Base-by-base conservation (phyloP, 92 coral and sea anemone species). In the Porites rus region DNA sequence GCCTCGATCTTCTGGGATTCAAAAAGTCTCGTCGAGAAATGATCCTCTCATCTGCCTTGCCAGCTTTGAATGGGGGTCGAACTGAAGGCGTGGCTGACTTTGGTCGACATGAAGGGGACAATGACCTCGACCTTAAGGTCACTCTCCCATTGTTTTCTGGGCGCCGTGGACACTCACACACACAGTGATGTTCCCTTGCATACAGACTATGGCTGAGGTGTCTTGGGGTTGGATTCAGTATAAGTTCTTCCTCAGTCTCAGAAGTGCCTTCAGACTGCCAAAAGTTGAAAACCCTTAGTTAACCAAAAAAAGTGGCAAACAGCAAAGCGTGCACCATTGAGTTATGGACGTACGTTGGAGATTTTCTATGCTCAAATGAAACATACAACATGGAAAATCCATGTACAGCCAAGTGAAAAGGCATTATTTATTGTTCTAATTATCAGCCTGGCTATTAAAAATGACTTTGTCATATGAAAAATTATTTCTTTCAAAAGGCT, bases 161-260 rank as follows among this genome's bases (percentile, higher is more conserved):
- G 18, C 99, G 92, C 46, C 98, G 88, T 20, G 99, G 99, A 61
- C 99, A 97, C 72, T 97, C 99, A 72, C 99, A 97, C 17, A 97
- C 91, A 67, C 99, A 97, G 89, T 97, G 99, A 76, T 66, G 71
- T 60, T 94, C 95, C 58, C 75, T 87, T 1, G 89, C 73, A 67
- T 76, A 66, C 6, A 74, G 86, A 16, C 86, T 84, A 22, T 89
- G 94, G 72, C 72, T 87, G 52, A 79, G 91, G 83, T 89, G 91
- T 21, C 80, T 24, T 28, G 90, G 90, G n/a, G 73, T 60, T 16
- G 93, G 96, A 62, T 81, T 93, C 17, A 93, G 77, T 18, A 92
- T 89, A 20, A 94, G 89, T 72, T 97, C 99, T 66, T 95, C 98
- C 58, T 95, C 99, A 12, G 96, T 90, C 20, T 92, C 98, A 65